Evolutionary conservation across 1,140 invertebrate genomes (phyloP), one percentile per base, ranked within the genome.

Genomic region (Augochlora pura): DNA sequence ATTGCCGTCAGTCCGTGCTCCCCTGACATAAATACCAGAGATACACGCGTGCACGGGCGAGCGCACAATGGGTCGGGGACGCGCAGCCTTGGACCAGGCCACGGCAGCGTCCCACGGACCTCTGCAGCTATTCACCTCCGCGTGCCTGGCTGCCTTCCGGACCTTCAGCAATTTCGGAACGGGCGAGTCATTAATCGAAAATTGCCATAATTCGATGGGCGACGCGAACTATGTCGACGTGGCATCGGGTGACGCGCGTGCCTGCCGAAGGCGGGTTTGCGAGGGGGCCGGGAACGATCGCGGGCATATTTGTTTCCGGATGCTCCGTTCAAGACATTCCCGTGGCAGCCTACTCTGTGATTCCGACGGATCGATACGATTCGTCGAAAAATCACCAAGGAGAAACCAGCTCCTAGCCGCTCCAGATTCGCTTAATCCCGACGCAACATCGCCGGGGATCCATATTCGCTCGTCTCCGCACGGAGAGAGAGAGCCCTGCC

Each of bases 11-110:
- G 62, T 79, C 63, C 62, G 39, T 18, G 71, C 42, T 38, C 21
- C 52, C 66, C 39, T 73, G 77, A 73, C 77, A 79, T 74, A 74
- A 73, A 73, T 79, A 79, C 70, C 71, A 79, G 68, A 32, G n/a
- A 65, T 78, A 79, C 62, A 79, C 77, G 63, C 71, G 71, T 79
- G 70, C 52, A 79, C 42, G 49, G 49, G 39, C 46, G 60, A 32
- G 42, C 59, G 9, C 38, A 63, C 60, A 64, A 78, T 78, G n/a
- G 68, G 27, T 72, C 59, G 68, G 21, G 59, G 21, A 9, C 25
- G 38, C 21, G 23, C 27, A 63, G 42, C 71, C 52, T 59, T 49
- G 77, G 64, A 52, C 16, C 39, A 18, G 2, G 21, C 32, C 25
- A 21, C 23, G 39, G 2, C 60, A 59, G 23, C 46, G 57, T 68